Evolutionary conservation across 2,888 invertebrate species (phyloP).

Genomic region (Pilophorus perplexus): DNA sequence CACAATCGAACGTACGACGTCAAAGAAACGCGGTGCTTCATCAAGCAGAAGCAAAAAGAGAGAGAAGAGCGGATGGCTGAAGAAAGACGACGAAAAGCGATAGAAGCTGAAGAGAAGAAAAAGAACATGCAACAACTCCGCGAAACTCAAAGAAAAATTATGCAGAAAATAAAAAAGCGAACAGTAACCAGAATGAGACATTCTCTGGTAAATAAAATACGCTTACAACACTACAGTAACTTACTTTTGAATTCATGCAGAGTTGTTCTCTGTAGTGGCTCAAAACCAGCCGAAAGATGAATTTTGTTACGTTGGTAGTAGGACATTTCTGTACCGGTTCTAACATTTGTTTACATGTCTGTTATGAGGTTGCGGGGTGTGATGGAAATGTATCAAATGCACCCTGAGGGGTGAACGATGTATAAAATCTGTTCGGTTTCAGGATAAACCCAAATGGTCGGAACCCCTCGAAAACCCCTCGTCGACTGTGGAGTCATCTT

Average conservation of each 20-base stretch:
- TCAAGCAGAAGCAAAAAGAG: conserved; percentile 39
- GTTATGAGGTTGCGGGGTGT: no score
- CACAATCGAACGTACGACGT: conserved; percentile 26
- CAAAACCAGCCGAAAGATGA: background rate
- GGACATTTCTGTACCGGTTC: no score
- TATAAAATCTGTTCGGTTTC: no score
- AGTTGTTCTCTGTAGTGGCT: no score
- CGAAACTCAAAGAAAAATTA: conserved; percentile 34
- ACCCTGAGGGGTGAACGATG: no score
- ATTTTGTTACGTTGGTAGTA: background rate
- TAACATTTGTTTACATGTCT: no score
- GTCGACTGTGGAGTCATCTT: conserved; percentile 17
- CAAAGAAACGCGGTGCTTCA: conserved; percentile 29
- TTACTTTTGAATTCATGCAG: background rate
- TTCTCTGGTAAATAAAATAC: background rate
- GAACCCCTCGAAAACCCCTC: conserved; percentile 25
- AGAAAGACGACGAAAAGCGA: conserved; percentile 28
- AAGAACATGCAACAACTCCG: conserved; percentile 29
- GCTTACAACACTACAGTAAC: background rate
- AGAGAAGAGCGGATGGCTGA: conserved; percentile 28
- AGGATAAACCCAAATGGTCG: conserved; percentile 35
- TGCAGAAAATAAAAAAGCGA: conserved; percentile 36
- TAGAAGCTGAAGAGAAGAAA: conserved; percentile 33
- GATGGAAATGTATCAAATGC: no score
- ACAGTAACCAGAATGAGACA: conserved; percentile 24